Percentiles rank a stretch among this genome's conserved stretches.
phyloP scores from a whole-genome alignment of 2,888 invertebrate species.

The Nineta flava region DNA sequence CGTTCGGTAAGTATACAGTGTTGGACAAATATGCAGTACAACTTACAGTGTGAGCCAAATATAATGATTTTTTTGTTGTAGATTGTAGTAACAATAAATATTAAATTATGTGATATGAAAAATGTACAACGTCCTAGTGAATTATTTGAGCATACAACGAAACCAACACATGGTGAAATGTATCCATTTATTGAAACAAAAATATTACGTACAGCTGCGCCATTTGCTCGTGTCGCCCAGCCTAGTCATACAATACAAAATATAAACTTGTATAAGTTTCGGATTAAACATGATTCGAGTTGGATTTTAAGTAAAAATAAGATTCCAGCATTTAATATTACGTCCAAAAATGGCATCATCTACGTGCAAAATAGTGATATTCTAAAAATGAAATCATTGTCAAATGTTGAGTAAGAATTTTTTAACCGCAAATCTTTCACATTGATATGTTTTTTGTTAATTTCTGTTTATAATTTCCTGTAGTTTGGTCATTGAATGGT shows the following conservation, averaged over 20 bases:
- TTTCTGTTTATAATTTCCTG: slow-evolving; percentile 5
- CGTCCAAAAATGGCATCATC: slow-evolving; percentile 36
- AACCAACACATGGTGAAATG: slow-evolving; percentile 6
- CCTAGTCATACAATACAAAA: slow-evolving; percentile 21
- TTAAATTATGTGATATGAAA: slow-evolving; percentile 1
- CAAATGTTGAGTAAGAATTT: not conserved
- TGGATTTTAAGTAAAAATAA: slow-evolving; percentile 11
- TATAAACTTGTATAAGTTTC: not conserved
- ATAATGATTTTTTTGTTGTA: not conserved
- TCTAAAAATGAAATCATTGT: slow-evolving; percentile 14
- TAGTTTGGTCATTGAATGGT: slow-evolving; percentile 30
- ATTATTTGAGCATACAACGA: slow-evolving; percentile 1
- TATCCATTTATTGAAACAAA: slow-evolving; percentile 23
- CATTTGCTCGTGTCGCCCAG: slow-evolving; percentile 30
- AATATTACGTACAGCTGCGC: slow-evolving; percentile 28
- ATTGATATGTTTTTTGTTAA: not conserved
- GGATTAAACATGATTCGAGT: slow-evolving; percentile 6
- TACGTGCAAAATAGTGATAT: slow-evolving; percentile 32
- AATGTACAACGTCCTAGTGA: not conserved
- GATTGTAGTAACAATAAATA: not conserved
- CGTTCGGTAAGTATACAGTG: slow-evolving; percentile 25
- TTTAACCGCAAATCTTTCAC: not conserved
- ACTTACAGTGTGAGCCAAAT: not conserved
- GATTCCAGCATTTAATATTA: slow-evolving; percentile 32
- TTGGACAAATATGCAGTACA: not conserved